Evolutionary conservation across 2,888 invertebrate species (phyloP).

Genomic region (Apodemia mormo): DNA sequence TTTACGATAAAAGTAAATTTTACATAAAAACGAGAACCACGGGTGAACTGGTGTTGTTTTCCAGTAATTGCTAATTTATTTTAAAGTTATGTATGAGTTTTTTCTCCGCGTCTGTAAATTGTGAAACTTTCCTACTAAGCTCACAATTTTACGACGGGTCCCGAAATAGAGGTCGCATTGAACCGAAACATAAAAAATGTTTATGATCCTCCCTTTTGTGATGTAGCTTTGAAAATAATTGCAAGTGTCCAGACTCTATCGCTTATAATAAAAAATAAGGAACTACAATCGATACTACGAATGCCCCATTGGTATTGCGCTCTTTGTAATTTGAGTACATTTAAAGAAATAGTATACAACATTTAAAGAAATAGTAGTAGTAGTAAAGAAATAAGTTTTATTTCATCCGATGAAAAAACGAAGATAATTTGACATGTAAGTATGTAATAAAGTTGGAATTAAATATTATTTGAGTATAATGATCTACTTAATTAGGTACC

Average conservation of each 20-base stretch:
- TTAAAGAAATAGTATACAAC: too few species aligned
- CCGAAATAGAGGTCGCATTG: not conserved
- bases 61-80: conserved; percentile 14
- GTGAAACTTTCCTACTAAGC: conserved; percentile 14
- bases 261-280: too few species aligned
- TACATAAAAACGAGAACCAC: not conserved
- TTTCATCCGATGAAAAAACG: too few species aligned
- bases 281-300: too few species aligned
- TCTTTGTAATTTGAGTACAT: too few species aligned
- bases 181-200: conserved; percentile 10
- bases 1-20: conserved; percentile 1
- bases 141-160: not conserved
- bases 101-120: conserved; percentile 3
- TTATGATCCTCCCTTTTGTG: conserved; percentile 5
- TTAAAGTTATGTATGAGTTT: conserved; percentile 7
- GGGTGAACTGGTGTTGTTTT: not conserved
- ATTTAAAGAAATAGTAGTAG: too few species aligned
- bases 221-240: not conserved
- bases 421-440: too few species aligned
- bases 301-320: too few species aligned
- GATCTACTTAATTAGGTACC: too few species aligned
- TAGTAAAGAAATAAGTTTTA: too few species aligned
- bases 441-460: too few species aligned
- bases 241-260: not conserved
- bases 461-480: too few species aligned